phyloP scores from a whole-genome alignment of 2,113 vertebrate genomes.

The Megaceryle maxima region DNA sequence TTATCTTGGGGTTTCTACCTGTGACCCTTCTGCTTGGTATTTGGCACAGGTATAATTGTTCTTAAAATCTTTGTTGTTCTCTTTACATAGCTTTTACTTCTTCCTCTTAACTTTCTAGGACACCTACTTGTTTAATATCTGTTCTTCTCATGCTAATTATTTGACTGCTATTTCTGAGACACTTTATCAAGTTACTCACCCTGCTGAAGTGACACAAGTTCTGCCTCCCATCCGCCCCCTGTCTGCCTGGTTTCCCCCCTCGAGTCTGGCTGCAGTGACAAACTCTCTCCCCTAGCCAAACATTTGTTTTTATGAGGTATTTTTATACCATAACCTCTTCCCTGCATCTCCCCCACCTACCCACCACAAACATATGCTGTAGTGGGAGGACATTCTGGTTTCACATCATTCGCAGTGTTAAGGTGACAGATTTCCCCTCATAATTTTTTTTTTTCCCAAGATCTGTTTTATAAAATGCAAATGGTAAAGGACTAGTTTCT shows the following conservation, averaged over 20 bases:
- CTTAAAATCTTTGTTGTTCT: not conserved
- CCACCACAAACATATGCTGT: constrained; percentile 46
- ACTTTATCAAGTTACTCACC: constrained; percentile 35
- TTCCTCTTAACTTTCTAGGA: not conserved
- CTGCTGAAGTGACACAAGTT: constrained; percentile 18
- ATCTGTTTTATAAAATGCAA: constrained; percentile 7
- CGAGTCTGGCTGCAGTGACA: constrained; percentile 58
- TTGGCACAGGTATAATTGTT: not conserved
- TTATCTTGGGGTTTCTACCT: not conserved
- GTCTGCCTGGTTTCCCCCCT: constrained; percentile 61
- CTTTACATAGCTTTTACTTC: not conserved
- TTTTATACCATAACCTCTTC: constrained; percentile 62
- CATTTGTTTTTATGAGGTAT: constrained; percentile 60
- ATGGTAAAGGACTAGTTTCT: not conserved
- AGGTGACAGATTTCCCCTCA: constrained; percentile 52
- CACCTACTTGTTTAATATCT: not conserved
- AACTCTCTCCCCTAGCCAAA: constrained; percentile 45
- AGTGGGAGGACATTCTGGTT: constrained; percentile 60
- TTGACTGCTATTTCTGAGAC: constrained; percentile 25
- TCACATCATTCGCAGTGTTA: constrained; percentile 55
- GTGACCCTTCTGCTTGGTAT: not conserved
- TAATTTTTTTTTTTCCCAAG: not conserved
- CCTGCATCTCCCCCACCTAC: constrained; percentile 46
- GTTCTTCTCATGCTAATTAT: not conserved
- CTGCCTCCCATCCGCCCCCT: not conserved